Base-by-base conservation (phyloP, 2,888 invertebrate species). In the Caradrina clavipalpis region DNA sequence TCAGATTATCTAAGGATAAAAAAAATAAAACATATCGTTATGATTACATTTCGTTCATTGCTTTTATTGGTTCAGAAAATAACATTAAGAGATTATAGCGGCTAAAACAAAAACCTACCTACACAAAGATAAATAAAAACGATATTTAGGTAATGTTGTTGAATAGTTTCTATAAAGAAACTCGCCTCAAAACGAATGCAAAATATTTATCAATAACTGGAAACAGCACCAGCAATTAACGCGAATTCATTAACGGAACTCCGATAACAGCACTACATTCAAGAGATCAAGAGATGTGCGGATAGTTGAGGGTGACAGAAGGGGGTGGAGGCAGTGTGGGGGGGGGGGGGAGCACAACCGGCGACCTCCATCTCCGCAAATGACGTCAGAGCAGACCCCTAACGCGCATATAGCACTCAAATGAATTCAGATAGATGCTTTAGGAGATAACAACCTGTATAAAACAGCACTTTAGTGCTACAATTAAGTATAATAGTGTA, bases 371-470 rank as follows among this genome's bases (percentile, higher is more conserved):
- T 81, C 86, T 78, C 69, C 60, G 53, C 74, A 68, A 81, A 83
- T 89, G 89, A 89, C 89, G 90, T 90, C 89, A 89, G 78, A 78
- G 73, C 78, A 58, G 64, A 55, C 59, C 73, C 71, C 75, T 78
- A 72, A 76, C 73, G 81, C 80, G 83, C 75, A 86, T 76, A 80
- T 64, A 76, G 63, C 73, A 77, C 77, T 81, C 76, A 73, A 82
- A 84, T 82, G 78, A 82, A 83, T 81, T 78, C 82, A 67, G 73
- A 81, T 74, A 51, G 58, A 74, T 69, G 53, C 72, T 63, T 71
- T 65, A 58, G 54, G 58, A 62, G 58, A 62, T 73, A 74, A 68
- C 63, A 73, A 74, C 71, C 61, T 58, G 57, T 63, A 74, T 74
- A 72, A 69, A 68, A 63, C 60, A 69, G 19, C 55, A 61, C 39